These are phyloP conservation scores for Gasterosteus nipponicus DNA, from an alignment of 2,113 vertebrate genomes.

Conservation along the genomic window DNA sequence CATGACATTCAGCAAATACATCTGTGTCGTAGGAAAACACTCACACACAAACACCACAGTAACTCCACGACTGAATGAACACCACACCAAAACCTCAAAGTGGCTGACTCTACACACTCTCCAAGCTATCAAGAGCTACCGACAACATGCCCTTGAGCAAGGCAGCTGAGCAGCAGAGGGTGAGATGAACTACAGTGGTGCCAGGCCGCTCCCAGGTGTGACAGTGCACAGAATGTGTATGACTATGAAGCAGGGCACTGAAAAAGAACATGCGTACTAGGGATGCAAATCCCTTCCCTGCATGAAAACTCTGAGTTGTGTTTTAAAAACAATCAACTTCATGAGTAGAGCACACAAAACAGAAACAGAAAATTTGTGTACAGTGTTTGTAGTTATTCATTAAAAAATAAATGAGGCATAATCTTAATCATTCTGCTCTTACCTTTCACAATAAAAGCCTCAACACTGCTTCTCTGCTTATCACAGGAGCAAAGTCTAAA, in stretches of 20 bases:
- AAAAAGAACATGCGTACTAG: constrained; percentile 58
- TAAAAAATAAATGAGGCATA: no score
- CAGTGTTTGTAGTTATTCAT: no score
- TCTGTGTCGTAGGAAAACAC: not conserved
- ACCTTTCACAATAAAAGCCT: no score
- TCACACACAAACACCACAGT: constrained; percentile 1
- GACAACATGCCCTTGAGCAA: constrained; percentile 42
- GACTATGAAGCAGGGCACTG: constrained; percentile 31
- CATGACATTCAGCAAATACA: not conserved
- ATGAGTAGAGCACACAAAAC: no score
- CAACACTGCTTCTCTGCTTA: no score
- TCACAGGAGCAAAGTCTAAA: no score
- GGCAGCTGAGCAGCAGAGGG: constrained; percentile 12
- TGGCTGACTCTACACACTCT: not conserved
- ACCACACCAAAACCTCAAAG: constrained; percentile 8
- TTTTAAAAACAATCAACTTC: no score
- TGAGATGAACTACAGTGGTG: constrained; percentile 9
- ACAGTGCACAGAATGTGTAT: constrained; percentile 19
- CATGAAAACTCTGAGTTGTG: not conserved
- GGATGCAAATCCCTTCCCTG: constrained; percentile 32
- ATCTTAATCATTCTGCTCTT: no score
- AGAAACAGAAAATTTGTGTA: no score
- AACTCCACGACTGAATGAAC: constrained; percentile 14
- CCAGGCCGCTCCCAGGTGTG: constrained; percentile 45
- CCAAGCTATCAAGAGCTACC: not conserved